Evolutionary conservation across 2,797 vertebrate species (phyloP).

Genomic region (Basileuterus tristriatus): DNA sequence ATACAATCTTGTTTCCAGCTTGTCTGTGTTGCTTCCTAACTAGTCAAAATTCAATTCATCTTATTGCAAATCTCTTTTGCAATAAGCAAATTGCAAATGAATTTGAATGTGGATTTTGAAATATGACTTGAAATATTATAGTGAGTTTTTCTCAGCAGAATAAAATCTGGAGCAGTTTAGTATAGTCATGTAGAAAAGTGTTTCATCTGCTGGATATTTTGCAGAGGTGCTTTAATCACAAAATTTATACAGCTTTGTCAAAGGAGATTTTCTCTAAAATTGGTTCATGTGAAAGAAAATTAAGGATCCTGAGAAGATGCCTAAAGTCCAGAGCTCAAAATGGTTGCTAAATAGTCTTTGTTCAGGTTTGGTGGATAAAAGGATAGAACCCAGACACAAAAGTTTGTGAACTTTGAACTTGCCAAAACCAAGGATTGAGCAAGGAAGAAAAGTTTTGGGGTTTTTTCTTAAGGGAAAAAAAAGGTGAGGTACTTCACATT

Average conservation of each 20-base stretch:
- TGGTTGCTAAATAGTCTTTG: background rate
- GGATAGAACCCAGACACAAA: background rate
- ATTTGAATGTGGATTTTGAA: background rate
- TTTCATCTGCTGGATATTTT: background rate
- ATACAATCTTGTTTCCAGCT: background rate
- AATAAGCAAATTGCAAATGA: background rate
- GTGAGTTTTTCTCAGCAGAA: background rate
- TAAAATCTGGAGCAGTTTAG: background rate
- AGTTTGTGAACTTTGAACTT: background rate
- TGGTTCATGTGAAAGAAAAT: background rate
- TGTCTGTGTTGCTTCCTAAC: background rate
- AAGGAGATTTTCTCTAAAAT: background rate
- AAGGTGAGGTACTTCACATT: background rate
- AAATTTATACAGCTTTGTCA: background rate
- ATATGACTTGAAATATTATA: background rate
- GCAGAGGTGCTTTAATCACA: background rate
- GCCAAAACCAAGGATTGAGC: background rate
- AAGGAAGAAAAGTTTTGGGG: accelerated
- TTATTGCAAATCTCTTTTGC: background rate
- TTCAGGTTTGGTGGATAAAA: background rate
- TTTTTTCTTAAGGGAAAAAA: background rate
- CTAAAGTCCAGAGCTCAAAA: background rate
- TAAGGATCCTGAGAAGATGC: background rate
- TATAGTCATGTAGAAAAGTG: background rate
- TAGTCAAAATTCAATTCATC: background rate